Evolutionary conservation across 2,797 vertebrate species (phyloP).

Genomic region (Coregonus ussuriensis): DNA sequence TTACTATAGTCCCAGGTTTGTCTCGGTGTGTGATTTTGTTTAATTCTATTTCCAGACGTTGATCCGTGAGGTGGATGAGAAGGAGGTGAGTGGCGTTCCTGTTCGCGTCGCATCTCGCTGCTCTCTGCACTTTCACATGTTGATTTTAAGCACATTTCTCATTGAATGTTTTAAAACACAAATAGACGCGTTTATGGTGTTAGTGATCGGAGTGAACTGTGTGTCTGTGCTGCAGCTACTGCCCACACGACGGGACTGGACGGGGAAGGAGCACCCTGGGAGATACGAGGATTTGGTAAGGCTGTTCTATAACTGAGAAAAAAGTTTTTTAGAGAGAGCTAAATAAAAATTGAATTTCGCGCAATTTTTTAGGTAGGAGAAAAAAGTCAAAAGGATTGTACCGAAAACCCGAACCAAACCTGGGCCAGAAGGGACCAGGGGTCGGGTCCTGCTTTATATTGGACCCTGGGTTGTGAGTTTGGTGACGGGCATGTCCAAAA

Average conservation of each 20-base stretch:
- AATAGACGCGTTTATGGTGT: constrained; percentile 41
- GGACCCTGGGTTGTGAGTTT: constrained; percentile 66
- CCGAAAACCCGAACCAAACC: constrained; percentile 46
- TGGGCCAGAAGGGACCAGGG: constrained; percentile 42
- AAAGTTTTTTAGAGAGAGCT: constrained; percentile 86
- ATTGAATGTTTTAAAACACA: constrained; percentile 65
- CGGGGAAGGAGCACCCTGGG: constrained; percentile 93
- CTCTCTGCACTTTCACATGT: constrained; percentile 68
- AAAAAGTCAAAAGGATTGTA: constrained; percentile 67
- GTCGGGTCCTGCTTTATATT: constrained; percentile 36
- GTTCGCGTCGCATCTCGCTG: constrained; percentile 69
- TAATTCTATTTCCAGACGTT: constrained; percentile 87
- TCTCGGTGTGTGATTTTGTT: constrained; percentile 60
- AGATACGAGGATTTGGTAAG: constrained; percentile 98
- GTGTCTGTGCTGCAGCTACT: constrained; percentile 80
- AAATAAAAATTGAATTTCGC: constrained; percentile 99
- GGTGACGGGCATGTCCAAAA: constrained; percentile 66
- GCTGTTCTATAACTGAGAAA: constrained; percentile 76
- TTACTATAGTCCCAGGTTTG: constrained; percentile 52
- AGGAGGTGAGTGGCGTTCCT: constrained; percentile 88
- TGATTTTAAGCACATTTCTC: constrained; percentile 56
- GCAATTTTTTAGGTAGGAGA: constrained; percentile 87
- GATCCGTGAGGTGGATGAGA: constrained; percentile 96
- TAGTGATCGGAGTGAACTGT: constrained; percentile 47
- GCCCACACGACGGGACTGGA: constrained; percentile 94